These are phyloP conservation scores for Liopterus haemorrhoidalis DNA, from an alignment of 2,888 invertebrate genomes.

Conservation along the genomic window DNA sequence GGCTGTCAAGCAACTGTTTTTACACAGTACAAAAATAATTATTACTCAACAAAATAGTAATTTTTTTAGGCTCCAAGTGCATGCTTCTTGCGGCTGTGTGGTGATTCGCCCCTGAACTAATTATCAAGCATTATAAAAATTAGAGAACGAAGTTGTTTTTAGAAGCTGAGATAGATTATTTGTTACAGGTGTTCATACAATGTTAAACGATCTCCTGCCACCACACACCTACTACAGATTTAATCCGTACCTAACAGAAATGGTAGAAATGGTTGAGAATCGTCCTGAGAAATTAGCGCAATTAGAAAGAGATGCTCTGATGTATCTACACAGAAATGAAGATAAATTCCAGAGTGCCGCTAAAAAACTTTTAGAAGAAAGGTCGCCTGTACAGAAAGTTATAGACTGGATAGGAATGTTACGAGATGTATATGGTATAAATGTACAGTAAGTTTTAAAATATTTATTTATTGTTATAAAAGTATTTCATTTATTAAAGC, in stretches of 20 bases:
- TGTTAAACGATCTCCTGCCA: constrained; percentile 69
- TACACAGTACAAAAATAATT: too few relatives aligned
- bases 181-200: constrained; percentile 70
- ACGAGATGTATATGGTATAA: too few relatives aligned
- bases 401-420: constrained; percentile 47
- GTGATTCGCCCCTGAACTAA: too few relatives aligned
- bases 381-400: constrained; percentile 43
- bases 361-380: constrained; percentile 44
- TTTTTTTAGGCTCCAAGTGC: too few relatives aligned
- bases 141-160: neutral
- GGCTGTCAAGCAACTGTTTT: too few relatives aligned
- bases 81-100: too few relatives aligned
- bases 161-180: constrained; percentile 17
- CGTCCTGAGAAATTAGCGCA: constrained; percentile 63
- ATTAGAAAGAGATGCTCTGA: constrained; percentile 66
- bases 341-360: constrained; percentile 65
- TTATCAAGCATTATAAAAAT: neutral
- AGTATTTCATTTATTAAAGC: too few relatives aligned
- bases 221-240: constrained; percentile 72
- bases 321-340: constrained; percentile 76
- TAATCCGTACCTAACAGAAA: constrained; percentile 80
- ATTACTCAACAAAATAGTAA: too few relatives aligned
- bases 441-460: constrained; percentile 37
- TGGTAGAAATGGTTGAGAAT: constrained; percentile 75
- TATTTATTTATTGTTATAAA: too few relatives aligned